Percentiles rank a stretch among this genome's conserved stretches.
phyloP scores from a whole-genome alignment of 2,113 vertebrate species.

The Panthera uncia region DNA sequence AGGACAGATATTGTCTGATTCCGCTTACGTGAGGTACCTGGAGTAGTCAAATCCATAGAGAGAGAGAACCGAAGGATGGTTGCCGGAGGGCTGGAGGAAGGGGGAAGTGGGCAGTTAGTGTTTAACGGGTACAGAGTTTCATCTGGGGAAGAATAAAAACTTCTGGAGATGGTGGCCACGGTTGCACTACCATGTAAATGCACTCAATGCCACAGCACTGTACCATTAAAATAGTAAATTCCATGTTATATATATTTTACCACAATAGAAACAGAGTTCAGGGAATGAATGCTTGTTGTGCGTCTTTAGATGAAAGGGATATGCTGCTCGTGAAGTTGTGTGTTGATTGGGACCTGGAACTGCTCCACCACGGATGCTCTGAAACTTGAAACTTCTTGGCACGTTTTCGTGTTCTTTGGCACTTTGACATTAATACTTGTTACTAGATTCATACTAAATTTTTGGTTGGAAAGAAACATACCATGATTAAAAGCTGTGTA shows the following conservation, averaged over 20 bases:
- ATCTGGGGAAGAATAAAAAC: background rate
- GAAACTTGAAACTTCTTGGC: conserved; percentile 20
- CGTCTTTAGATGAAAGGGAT: background rate
- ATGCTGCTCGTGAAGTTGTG: background rate
- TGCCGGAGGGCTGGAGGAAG: background rate
- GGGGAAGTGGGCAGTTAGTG: background rate
- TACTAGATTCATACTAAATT: conserved; percentile 19
- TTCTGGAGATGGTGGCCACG: background rate
- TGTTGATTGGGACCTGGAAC: background rate
- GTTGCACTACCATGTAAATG: background rate
- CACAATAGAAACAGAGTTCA: background rate
- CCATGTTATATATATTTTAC: background rate
- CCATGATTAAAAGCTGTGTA: background rate
- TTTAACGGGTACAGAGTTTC: background rate
- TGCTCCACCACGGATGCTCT: background rate
- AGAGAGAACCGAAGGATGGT: background rate
- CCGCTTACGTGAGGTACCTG: background rate
- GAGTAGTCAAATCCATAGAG: background rate
- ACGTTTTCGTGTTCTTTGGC: background rate
- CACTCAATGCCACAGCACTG: background rate
- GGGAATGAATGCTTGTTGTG: background rate
- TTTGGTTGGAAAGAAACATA: background rate
- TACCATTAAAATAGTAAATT: background rate
- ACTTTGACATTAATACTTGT: background rate
- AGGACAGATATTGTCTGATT: background rate